Base-by-base conservation (phyloP, 64 coral and sea anemone species). In the Porites australiensis region DNA sequence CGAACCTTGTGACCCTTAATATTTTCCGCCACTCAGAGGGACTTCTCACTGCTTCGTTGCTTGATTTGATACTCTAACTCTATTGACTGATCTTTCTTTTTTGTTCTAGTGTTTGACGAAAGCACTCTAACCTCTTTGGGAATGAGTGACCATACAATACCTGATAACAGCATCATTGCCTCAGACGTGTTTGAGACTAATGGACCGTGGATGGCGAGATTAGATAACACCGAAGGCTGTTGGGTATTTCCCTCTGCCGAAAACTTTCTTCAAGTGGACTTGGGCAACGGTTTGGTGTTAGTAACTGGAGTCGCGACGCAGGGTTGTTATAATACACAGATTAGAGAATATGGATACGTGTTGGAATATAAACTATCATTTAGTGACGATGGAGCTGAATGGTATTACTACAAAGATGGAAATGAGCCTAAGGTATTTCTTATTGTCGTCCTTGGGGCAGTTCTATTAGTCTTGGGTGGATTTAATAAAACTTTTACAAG, bases 311-410 rank as follows among this genome's bases (percentile, higher is more conserved):
- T 87, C 27, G 85, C 67, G 6, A 74, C 85, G 50, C 64, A 72
- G 16, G 23, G 51, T 3, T 55, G 57, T 14, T 2, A 87, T 4
- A 2, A 55, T 51, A 19, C 49, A 1, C 45, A 16, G 6, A 10
- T 3, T n/a, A 4, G 8, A 10, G 37, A 23, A 27, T 10, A 71
- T 8, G 51, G 44, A n/a, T 53, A 73, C 67, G 69, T 87, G 15
- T 58, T 87, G n/a, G 85, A 87, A 58, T 94, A 89, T 69, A 57
- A 74, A 23, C 23, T 94, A 65, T 74, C 93, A 8, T 64, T 94
- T 19, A 94, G 93, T 54, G 93, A 94, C 37, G 71, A 94, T 16
- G 88, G 78, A 5, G 16, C 76, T 13, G 69, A 77, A 14, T 94
- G 93, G 93, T 78, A 89, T 68, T 45, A 94, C 27, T 94, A 86